Conservation (phyloP, 2,113 vertebrate genomes). For the Madoqua kirkii region DNA sequence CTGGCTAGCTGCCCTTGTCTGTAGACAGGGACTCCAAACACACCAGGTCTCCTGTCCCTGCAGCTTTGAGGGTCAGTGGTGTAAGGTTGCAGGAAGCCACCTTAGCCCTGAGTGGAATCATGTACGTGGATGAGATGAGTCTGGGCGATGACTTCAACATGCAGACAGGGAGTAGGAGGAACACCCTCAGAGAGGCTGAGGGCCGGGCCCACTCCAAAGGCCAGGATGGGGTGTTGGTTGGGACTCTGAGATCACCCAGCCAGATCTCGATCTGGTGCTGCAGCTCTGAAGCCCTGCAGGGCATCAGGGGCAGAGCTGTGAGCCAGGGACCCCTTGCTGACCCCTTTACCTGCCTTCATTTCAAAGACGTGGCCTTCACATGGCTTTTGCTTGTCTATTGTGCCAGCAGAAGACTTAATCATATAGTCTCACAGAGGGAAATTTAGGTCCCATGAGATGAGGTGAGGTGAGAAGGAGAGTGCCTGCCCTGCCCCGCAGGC, state of each 20-base stretch:
- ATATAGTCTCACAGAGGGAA: neutral
- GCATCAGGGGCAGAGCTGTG: neutral
- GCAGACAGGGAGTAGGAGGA: neutral
- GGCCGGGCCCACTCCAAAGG: neutral
- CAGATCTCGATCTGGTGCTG: rapidly evolving
- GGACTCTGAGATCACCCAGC: neutral
- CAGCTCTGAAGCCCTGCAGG: too few relatives aligned
- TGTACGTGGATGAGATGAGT: neutral
- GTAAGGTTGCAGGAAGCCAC: neutral
- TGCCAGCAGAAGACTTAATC: neutral
- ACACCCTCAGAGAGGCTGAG: neutral
- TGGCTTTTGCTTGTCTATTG: neutral
- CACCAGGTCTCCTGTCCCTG: neutral
- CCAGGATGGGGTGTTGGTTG: too few relatives aligned
- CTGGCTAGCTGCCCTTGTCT: neutral
- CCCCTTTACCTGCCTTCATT: neutral
- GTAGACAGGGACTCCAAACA: neutral
- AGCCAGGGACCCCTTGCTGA: neutral
- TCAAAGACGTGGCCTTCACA: neutral
- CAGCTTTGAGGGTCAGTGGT: neutral
- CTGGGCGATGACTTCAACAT: neutral
- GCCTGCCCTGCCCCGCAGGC: slow-evolving; percentile 86
- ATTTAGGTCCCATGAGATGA: neutral
- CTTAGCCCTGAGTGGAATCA: rapidly evolving
- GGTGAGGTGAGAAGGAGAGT: too few relatives aligned